Conservation (phyloP, 37 sponge, comb jelly and placozoan genomes). For the Ianthella basta region DNA sequence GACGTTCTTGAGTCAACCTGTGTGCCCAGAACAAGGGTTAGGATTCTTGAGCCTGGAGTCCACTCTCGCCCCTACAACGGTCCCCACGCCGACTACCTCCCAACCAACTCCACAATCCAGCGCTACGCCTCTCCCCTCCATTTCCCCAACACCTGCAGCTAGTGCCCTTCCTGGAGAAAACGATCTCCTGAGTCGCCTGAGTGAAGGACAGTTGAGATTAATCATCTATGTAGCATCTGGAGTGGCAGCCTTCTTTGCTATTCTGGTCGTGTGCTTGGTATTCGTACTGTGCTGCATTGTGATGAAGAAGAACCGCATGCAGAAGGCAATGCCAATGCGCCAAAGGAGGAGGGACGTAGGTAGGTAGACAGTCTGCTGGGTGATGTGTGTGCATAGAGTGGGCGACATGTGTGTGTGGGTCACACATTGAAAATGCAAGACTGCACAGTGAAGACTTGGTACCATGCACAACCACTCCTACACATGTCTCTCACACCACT, state of each 20-base stretch:
- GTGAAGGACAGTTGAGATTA: background rate
- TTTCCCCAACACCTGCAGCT: background rate
- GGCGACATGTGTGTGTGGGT: too few species aligned
- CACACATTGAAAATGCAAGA: too few species aligned
- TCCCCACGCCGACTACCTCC: background rate
- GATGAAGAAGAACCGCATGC: background rate
- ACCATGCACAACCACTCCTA: too few species aligned
- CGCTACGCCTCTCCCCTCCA: background rate
- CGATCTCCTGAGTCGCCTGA: background rate
- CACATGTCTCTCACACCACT: too few species aligned
- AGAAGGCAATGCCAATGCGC: too few species aligned
- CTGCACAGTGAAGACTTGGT: too few species aligned
- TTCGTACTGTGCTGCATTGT: slow-evolving; percentile 3
- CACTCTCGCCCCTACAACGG: background rate
- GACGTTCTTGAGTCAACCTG: background rate
- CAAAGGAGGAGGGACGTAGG: too few species aligned
- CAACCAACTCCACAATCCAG: background rate
- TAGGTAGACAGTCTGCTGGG: too few species aligned
- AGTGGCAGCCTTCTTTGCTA: slow-evolving; percentile 18
- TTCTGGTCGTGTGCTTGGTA: slow-evolving; percentile 13
- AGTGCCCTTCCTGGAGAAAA: background rate
- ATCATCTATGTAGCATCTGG: slow-evolving; percentile 21
- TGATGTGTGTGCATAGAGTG: too few species aligned
- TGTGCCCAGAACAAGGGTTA: background rate
- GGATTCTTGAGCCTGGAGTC: background rate